These are phyloP conservation scores for Minunthozetes semirufus DNA, from an alignment of 2,888 invertebrate genomes.

Conservation along the genomic window DNA sequence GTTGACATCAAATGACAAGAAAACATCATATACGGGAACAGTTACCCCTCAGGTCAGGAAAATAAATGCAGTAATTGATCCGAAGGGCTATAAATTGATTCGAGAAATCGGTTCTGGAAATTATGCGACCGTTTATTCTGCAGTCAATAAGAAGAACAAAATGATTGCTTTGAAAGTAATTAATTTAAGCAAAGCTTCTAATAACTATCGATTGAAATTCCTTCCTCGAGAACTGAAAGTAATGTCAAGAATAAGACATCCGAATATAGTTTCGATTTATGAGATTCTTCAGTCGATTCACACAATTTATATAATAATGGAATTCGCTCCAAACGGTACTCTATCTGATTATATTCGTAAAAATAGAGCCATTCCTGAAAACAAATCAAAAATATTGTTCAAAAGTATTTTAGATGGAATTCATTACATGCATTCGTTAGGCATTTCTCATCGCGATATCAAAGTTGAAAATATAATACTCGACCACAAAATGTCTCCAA, in stretches of 20 bases:
- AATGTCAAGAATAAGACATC: constrained; percentile 3
- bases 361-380: background rate
- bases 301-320: background rate
- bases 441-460: constrained; percentile 2
- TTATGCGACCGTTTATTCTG: constrained; percentile 15
- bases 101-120: constrained; percentile 7
- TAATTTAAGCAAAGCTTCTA: background rate
- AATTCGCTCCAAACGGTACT: constrained; percentile 2
- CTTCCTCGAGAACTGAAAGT: constrained; percentile 8
- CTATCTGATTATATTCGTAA: background rate
- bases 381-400: background rate
- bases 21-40: background rate
- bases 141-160: background rate
- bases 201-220: constrained; percentile 4
- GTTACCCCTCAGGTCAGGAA: background rate
- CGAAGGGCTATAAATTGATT: constrained; percentile 1
- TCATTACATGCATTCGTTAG: background rate
- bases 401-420: background rate
- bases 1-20: background rate
- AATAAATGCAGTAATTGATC: constrained; percentile 5
- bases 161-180: constrained; percentile 9
- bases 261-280: constrained; percentile 7
- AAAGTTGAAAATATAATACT: constrained; percentile 15
- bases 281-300: background rate
- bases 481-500: background rate